Base-by-base conservation (phyloP, 2,888 invertebrate genomes). In the Mactromeris polynyma region DNA sequence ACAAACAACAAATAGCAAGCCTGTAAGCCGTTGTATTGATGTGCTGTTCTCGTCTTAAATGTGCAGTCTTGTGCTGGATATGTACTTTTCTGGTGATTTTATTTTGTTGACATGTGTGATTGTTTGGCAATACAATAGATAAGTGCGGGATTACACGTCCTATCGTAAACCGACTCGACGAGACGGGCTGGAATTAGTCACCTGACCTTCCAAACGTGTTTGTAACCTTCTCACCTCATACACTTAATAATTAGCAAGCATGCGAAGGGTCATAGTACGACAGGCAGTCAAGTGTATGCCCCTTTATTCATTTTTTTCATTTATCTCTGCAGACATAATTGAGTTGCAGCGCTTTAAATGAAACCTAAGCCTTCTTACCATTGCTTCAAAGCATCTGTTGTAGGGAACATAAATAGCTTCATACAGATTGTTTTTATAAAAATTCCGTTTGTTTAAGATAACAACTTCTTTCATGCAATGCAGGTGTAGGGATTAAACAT, bases 321-420 rank as follows among this genome's bases (percentile, higher is more conserved):
- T 73, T 26, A 73, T 73, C 33, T 73, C 17, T 1, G 33, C 19
- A 4, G 73, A 36, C 73, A 73, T 73, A 33, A 33, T 33, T 73
- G 2, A 33, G 73, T 73, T 73, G 73, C 33, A 17, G 31, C 17
- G 73, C 0, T 33, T 14, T 36, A 11, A 14, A 36, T 33, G 11
- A 36, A 73, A 19, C 19, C 17, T 11, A 19, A 33, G 6, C 73
- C 31, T 36, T 3, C 19, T 2, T 14, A 36, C 3, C 0, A 31
- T 4, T 33, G 73, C 73, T 73, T 73, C 73, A 73, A 73, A 73
- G 73, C 73, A 1, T 19, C 73, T 73, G 73, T 36, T 73, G 31
- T 73, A 33, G 73, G 19, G 17, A 73, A 17, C 73, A 33, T 14
- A 73, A 73, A 73, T 73, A 36, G 33, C 31, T 73, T 36, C 33